These are phyloP conservation scores for Dysdera silvatica DNA, from an alignment of 1,140 invertebrate genomes.

Conservation along the genomic window DNA sequence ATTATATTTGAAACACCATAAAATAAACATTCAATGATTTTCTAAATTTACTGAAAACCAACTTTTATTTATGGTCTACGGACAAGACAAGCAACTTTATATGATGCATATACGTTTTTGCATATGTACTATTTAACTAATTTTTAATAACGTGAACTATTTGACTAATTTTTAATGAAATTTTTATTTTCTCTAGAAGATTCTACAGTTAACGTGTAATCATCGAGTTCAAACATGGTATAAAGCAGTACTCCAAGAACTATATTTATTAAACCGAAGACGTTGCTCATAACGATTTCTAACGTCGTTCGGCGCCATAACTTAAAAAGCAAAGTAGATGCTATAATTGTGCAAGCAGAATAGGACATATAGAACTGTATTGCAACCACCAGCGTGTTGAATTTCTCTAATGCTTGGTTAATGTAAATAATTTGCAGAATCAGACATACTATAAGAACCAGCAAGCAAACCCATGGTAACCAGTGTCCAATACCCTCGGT, in stretches of 20 bases:
- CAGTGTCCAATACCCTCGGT: slow-evolving; percentile 11
- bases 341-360: slow-evolving; percentile 9
- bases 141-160: too few relatives aligned
- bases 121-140: too few relatives aligned
- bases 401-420: slow-evolving; percentile 7
- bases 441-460: neutral
- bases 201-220: slow-evolving; percentile 11
- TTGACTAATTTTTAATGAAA: too few relatives aligned
- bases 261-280: slow-evolving; percentile 1
- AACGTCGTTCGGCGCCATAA: slow-evolving; percentile 7
- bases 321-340: slow-evolving; percentile 8
- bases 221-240: slow-evolving; percentile 11
- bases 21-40: too few relatives aligned
- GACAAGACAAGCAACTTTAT: too few relatives aligned
- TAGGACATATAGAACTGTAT: slow-evolving; percentile 18
- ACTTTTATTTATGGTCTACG: too few relatives aligned
- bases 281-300: neutral
- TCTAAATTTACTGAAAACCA: too few relatives aligned
- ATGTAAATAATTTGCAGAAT: slow-evolving; percentile 11
- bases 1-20: too few relatives aligned
- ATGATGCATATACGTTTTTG: too few relatives aligned
- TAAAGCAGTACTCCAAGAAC: slow-evolving; percentile 8
- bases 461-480: neutral
- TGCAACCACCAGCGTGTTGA: slow-evolving; percentile 12
- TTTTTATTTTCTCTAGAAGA: too few relatives aligned